Evolutionary conservation across 2,113 vertebrate species (phyloP).

Genomic region (Platichthys stellatus): DNA sequence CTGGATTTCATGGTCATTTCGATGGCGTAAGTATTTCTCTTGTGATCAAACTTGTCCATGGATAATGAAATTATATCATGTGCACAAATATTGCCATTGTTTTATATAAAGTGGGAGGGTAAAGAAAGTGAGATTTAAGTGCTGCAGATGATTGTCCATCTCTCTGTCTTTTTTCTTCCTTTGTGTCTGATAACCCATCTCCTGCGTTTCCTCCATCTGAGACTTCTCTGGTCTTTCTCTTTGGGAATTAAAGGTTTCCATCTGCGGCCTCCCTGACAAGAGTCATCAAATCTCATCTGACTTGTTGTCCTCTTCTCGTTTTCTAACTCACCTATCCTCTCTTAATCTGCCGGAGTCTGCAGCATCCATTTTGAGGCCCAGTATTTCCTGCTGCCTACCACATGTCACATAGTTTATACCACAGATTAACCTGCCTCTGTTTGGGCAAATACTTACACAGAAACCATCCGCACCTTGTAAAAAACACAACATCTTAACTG

Average conservation of each 20-base stretch:
- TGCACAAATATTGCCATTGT: not conserved
- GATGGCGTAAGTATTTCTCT: conserved; percentile 93
- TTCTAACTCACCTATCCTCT: conserved; percentile 37
- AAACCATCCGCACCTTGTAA: conserved; percentile 1
- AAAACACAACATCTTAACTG: conserved; percentile 12
- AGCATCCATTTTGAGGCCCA: conserved; percentile 41
- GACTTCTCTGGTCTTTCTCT: conserved; percentile 51
- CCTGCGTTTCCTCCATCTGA: conserved; percentile 48
- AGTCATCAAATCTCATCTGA: conserved; percentile 34
- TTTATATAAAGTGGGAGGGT: conserved; percentile 21
- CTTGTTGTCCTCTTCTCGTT: conserved; percentile 33
- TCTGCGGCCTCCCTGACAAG: conserved; percentile 31
- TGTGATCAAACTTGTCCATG: not conserved
- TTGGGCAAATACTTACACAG: not conserved
- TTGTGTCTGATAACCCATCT: conserved; percentile 60
- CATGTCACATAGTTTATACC: not conserved
- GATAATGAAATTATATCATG: conserved; percentile 4
- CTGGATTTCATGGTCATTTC: conserved; percentile 99
- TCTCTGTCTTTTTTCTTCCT: conserved; percentile 39
- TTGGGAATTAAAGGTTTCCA: conserved; percentile 59
- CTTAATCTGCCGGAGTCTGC: conserved; percentile 38
- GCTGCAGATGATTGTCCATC: conserved; percentile 19
- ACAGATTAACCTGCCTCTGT: conserved; percentile 17
- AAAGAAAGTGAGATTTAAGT: conserved; percentile 4
- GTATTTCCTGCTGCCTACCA: not conserved